Percentiles rank a stretch among this genome's conserved stretches.
These are phyloP conservation scores for Eucidaris tribuloides DNA, from an alignment of 35 echinoderm and acorn worm species.

Conservation along the genomic window DNA sequence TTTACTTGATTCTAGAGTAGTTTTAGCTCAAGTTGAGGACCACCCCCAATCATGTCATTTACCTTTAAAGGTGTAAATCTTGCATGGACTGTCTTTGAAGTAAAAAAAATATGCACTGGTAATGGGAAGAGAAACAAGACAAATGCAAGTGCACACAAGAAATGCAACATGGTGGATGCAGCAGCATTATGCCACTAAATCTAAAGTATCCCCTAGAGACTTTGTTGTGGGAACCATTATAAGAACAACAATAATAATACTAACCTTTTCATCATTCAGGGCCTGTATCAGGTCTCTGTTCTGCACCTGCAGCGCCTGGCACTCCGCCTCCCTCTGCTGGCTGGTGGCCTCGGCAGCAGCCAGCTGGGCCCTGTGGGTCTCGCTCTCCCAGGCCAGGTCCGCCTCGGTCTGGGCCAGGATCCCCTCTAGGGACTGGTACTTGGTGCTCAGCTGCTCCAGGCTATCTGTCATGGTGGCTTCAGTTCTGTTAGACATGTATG, in stretches of 20 bases:
- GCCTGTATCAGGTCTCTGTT: slow-evolving; percentile 24
- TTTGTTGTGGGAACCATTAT: neutral
- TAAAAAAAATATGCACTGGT: no score
- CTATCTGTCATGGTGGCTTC: neutral
- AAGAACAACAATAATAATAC: neutral
- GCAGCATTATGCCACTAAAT: neutral
- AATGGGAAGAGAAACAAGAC: no score
- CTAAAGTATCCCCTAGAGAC: neutral
- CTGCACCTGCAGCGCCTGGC: neutral
- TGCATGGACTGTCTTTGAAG: neutral
- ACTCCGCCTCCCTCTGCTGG: slow-evolving; percentile 21
- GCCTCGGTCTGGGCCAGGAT: slow-evolving; percentile 18
- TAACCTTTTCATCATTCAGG: neutral
- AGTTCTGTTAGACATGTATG: neutral
- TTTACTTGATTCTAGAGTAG: no score
- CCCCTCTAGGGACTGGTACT: slow-evolving; percentile 1
- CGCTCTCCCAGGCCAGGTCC: neutral
- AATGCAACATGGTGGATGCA: neutral
- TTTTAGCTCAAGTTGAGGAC: no score
- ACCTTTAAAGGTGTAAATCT: neutral
- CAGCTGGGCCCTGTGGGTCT: slow-evolving; percentile 14
- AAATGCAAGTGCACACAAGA: neutral
- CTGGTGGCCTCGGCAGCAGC: slow-evolving; percentile 19
- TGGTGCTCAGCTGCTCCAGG: slow-evolving; percentile 8
- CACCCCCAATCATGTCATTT: no score